Conservation (phyloP, 37 sponge, comb jelly and placozoan genomes). For the Chondrosia reniformis region DNA sequence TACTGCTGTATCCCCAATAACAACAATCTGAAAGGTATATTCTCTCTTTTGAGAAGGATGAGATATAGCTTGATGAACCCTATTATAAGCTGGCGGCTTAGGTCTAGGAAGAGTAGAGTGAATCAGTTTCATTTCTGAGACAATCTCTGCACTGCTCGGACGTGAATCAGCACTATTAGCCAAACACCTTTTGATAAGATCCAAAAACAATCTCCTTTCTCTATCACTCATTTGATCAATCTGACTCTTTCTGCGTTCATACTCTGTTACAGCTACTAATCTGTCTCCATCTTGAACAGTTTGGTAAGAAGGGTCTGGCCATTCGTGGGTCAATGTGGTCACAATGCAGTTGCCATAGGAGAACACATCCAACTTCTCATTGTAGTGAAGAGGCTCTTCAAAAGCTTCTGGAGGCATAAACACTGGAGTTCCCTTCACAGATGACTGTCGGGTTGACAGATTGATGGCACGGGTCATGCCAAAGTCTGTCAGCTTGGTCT, state of each 20-base stretch:
- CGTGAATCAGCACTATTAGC: not conserved
- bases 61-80: too few relatives aligned
- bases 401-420: not conserved
- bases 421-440: not conserved
- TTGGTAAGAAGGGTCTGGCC: not conserved
- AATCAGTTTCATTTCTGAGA: not conserved
- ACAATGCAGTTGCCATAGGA: not conserved
- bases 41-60: too few relatives aligned
- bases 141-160: not conserved
- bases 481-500: not conserved
- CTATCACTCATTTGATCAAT: not conserved
- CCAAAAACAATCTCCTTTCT: not conserved
- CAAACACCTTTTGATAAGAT: not conserved
- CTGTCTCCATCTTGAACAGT: not conserved
- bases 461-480: not conserved
- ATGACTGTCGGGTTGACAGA: not conserved
- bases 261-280: not conserved
- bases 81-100: too few relatives aligned
- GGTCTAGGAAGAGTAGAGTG: too few relatives aligned
- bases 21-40: too few relatives aligned
- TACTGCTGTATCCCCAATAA: too few relatives aligned
- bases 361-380: slow-evolving; percentile 7
- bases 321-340: not conserved
- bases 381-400: not conserved
- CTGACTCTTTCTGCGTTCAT: not conserved